Evolutionary conservation across 2,113 vertebrate species (phyloP).

Genomic region (Guaruba guarouba): DNA sequence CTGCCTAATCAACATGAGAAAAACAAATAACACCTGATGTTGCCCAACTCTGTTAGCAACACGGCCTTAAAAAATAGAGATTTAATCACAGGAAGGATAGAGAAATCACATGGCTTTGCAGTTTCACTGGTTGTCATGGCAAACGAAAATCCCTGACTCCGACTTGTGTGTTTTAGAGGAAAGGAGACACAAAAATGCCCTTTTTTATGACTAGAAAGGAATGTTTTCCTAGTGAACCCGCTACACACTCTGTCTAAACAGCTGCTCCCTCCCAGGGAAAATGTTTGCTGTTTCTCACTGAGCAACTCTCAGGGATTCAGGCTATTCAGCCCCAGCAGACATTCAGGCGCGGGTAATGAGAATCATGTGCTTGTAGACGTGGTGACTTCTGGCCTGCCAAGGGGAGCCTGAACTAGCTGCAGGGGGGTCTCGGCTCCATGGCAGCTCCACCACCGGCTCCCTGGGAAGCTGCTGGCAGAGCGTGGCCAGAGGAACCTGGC

Average conservation of each 20-base stretch:
- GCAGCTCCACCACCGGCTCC: neutral
- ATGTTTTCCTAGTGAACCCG: conserved; percentile 36
- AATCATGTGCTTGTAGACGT: neutral
- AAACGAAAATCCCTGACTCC: conserved; percentile 37
- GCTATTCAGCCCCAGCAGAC: neutral
- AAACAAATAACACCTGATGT: conserved; percentile 49
- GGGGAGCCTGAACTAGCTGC: neutral
- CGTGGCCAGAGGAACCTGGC: neutral
- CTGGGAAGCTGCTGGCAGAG: neutral
- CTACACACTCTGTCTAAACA: neutral
- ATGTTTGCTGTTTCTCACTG: neutral
- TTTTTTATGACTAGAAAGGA: neutral
- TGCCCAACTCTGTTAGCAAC: conserved; percentile 13
- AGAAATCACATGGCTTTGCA: conserved; percentile 18
- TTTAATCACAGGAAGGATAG: neutral
- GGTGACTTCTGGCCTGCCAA: conserved; percentile 2
- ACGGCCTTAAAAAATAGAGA: neutral
- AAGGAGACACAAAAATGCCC: neutral
- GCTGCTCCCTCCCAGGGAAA: conserved; percentile 26
- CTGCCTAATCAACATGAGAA: conserved; percentile 32
- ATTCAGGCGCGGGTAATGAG: neutral
- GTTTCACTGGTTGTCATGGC: conserved; percentile 57
- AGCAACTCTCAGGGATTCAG: neutral
- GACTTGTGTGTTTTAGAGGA: conserved; percentile 14
- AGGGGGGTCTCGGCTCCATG: neutral